phyloP scores from a whole-genome alignment of 2,113 vertebrate genomes.

The Chaetodon trifascialis region DNA sequence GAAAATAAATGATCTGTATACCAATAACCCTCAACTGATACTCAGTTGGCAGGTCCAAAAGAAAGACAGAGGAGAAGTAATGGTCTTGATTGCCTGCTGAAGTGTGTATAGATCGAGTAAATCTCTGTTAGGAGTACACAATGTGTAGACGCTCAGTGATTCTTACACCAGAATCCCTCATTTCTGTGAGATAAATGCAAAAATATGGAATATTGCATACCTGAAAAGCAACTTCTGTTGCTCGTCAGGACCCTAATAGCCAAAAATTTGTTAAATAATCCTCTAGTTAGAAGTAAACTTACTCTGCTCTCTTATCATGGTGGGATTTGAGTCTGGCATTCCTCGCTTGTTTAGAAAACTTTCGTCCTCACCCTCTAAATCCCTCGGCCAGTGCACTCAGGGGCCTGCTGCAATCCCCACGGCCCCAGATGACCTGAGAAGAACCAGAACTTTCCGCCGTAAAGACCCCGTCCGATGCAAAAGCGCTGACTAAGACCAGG shows the following conservation, averaged over 20 bases:
- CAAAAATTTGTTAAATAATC: constrained; percentile 1
- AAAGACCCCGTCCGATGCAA: constrained; percentile 35
- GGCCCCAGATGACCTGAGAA: constrained; percentile 39
- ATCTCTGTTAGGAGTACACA: not conserved
- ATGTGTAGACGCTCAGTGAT: constrained; percentile 1
- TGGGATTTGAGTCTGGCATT: constrained; percentile 33
- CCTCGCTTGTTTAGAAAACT: constrained; percentile 50
- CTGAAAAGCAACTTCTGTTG: not conserved
- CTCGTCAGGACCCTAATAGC: not conserved
- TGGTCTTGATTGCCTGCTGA: constrained; percentile 9
- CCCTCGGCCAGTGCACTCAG: constrained; percentile 34
- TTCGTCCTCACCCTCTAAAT: constrained; percentile 44
- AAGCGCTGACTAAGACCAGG: constrained; percentile 78
- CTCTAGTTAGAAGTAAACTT: constrained; percentile 4
- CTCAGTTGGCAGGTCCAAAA: constrained; percentile 11
- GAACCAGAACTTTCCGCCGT: constrained; percentile 66
- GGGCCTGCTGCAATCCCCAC: constrained; percentile 48
- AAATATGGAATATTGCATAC: not conserved
- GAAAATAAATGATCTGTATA: constrained; percentile 68
- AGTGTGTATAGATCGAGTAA: constrained; percentile 14
- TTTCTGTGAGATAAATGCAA: not conserved
- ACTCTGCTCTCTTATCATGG: constrained; percentile 11
- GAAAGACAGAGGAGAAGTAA: constrained; percentile 4
- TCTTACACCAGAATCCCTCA: not conserved
- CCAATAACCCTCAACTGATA: constrained; percentile 52